phyloP scores from a whole-genome alignment of 2,797 vertebrate genomes.

The Pseudomugil tenellus region DNA sequence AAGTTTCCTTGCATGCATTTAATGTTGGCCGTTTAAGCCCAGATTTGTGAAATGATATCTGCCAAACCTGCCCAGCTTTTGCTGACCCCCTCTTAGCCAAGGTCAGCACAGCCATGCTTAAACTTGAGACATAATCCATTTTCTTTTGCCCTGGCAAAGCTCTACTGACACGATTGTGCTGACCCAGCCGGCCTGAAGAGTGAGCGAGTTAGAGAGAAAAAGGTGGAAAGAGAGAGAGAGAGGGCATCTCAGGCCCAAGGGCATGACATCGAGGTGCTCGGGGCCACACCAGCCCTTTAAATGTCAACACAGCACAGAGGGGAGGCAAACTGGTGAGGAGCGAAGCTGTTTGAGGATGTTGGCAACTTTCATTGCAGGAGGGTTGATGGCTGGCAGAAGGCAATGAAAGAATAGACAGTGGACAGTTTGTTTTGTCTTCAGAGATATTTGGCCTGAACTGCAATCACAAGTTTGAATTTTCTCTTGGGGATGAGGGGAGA shows the following conservation, averaged over 20 bases:
- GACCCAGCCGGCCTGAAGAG: constrained; percentile 67
- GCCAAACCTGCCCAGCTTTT: constrained; percentile 65
- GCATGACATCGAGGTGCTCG: constrained; percentile 79
- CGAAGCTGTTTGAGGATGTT: constrained; percentile 57
- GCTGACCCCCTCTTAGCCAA: constrained; percentile 73
- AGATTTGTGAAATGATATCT: constrained; percentile 70
- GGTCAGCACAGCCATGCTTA: constrained; percentile 70
- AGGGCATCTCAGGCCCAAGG: constrained; percentile 82
- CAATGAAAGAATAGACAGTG: constrained; percentile 6
- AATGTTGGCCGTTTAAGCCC: constrained; percentile 47
- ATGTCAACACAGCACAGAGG: constrained; percentile 80
- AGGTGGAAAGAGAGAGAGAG: constrained; percentile 49
- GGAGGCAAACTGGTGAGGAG: constrained; percentile 51
- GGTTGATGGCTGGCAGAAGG: constrained; percentile 29
- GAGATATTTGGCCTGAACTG: constrained; percentile 40
- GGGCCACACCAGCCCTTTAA: constrained; percentile 86
- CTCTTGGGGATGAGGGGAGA: constrained; percentile 30
- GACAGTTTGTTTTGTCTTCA: constrained; percentile 34
- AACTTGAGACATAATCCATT: constrained; percentile 70
- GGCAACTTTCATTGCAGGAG: constrained; percentile 53
- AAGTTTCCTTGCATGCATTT: constrained; percentile 63
- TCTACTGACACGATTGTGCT: constrained; percentile 69
- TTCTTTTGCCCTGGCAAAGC: constrained; percentile 66
- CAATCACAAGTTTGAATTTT: constrained; percentile 25
- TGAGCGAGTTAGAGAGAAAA: constrained; percentile 51